A percentile compares a stretch with the other conserved stretches of the same genome.
Evolutionary conservation across 2,888 invertebrate genomes (phyloP).

Genomic region (Ormyrus labotus): DNA sequence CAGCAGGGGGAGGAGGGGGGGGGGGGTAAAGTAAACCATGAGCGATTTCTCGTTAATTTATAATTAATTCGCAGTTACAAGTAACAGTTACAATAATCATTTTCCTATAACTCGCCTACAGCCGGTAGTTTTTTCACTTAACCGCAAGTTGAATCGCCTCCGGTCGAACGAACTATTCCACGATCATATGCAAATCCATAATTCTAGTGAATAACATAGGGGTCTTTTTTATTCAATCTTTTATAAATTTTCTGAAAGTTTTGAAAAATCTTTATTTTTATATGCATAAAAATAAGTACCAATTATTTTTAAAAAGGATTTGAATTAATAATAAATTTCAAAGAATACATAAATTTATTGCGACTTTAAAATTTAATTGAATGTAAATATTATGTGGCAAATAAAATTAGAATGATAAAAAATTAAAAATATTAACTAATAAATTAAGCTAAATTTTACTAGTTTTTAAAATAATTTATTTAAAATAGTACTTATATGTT

Average conservation of each 20-base stretch:
- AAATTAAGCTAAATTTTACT: no score
- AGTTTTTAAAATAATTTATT: no score
- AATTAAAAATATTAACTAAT: no score
- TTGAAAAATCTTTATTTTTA: no score
- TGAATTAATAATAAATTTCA: no score
- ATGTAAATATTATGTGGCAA: no score
- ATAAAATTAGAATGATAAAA: no score
- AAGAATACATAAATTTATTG: no score
- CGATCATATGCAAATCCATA: slow-evolving; percentile 27
- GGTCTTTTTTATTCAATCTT: not conserved
- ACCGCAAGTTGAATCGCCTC: not conserved
- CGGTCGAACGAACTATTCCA: not conserved
- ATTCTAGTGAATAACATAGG: not conserved
- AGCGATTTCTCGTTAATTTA: slow-evolving; percentile 13
- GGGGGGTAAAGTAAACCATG: not conserved
- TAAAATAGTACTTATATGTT: no score
- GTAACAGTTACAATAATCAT: not conserved
- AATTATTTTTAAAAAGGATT: no score
- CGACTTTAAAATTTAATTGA: no score
- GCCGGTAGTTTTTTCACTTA: not conserved
- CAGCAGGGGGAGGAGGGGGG: not conserved
- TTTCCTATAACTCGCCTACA: not conserved
- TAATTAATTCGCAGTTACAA: slow-evolving; percentile 8
- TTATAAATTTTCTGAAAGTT: not conserved
- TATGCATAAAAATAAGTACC: no score